Evolutionary conservation across 2,888 invertebrate genomes (phyloP).

Genomic region (Strigamia transsilvanica): DNA sequence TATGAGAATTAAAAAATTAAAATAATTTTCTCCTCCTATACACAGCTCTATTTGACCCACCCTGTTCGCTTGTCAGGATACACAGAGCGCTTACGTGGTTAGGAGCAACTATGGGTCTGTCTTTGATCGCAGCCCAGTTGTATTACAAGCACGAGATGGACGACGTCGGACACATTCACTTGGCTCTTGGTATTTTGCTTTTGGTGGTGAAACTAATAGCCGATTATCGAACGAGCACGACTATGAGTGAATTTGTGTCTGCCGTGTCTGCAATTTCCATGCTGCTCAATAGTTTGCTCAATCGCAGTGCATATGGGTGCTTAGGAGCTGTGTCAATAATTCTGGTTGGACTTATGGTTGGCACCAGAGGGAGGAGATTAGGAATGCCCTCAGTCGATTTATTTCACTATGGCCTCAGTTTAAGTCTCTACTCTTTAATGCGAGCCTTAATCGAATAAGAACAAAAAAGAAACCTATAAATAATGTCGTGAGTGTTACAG

Average conservation of each 20-base stretch:
- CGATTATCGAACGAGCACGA: slow-evolving; percentile 44
- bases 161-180: slow-evolving; percentile 51
- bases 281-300: slow-evolving; percentile 50
- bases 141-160: slow-evolving; percentile 52
- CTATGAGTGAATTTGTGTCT: slow-evolving; percentile 53
- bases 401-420: slow-evolving; percentile 55
- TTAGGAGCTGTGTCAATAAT: slow-evolving; percentile 52
- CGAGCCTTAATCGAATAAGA: slow-evolving; percentile 12
- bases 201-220: slow-evolving; percentile 52
- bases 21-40: slow-evolving; percentile 15
- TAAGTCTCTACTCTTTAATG: slow-evolving; percentile 44
- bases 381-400: slow-evolving; percentile 55
- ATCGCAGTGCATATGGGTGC: slow-evolving; percentile 51
- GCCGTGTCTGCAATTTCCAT: slow-evolving; percentile 54
- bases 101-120: slow-evolving; percentile 54
- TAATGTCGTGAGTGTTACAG: background rate
- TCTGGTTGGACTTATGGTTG: slow-evolving; percentile 53
- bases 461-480: background rate
- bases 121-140: slow-evolving; percentile 54
- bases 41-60: slow-evolving; percentile 50
- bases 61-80: slow-evolving; percentile 16
- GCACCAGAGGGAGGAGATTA: slow-evolving; percentile 52
- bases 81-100: slow-evolving; percentile 54
- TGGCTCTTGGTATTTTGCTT: slow-evolving; percentile 44
- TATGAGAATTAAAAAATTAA: background rate